Evolutionary conservation across 2,888 invertebrate species (phyloP).

Genomic region (Athalia cordata): DNA sequence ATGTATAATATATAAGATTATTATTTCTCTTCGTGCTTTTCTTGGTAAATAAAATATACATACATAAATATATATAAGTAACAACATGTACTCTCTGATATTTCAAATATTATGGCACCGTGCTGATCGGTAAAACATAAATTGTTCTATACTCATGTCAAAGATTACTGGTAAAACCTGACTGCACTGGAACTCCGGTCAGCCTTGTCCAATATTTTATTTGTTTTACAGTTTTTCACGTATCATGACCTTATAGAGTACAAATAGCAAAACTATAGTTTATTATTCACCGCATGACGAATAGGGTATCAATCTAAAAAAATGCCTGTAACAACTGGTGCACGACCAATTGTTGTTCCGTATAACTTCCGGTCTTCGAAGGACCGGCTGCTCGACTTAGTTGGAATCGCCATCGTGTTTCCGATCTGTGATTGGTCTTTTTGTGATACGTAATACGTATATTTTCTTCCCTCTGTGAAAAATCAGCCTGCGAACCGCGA

Average conservation of each 20-base stretch:
- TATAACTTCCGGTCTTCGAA: slow-evolving; percentile 40
- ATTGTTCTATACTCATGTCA: too few species aligned
- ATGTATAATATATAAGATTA: too few species aligned
- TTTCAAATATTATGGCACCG: too few species aligned
- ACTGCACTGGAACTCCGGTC: neutral
- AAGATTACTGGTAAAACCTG: too few species aligned
- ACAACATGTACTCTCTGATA: too few species aligned
- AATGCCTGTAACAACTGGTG: slow-evolving; percentile 28
- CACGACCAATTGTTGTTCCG: slow-evolving; percentile 32
- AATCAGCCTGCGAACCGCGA: neutral
- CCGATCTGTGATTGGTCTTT: neutral
- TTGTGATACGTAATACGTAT: neutral
- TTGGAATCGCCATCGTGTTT: slow-evolving; percentile 9
- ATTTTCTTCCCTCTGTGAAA: neutral
- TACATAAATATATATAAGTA: too few species aligned
- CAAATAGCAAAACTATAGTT: neutral
- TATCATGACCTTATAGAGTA: neutral
- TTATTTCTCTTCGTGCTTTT: too few species aligned
- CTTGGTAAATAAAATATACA: too few species aligned
- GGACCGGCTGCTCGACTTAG: slow-evolving; percentile 5
- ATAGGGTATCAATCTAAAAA: neutral
- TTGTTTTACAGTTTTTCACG: slow-evolving; percentile 23
- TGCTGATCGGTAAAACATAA: too few species aligned
- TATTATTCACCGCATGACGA: neutral
- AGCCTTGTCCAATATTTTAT: slow-evolving; percentile 26